Conservation (phyloP, 2,888 invertebrate genomes). For the Idaea aversata region DNA sequence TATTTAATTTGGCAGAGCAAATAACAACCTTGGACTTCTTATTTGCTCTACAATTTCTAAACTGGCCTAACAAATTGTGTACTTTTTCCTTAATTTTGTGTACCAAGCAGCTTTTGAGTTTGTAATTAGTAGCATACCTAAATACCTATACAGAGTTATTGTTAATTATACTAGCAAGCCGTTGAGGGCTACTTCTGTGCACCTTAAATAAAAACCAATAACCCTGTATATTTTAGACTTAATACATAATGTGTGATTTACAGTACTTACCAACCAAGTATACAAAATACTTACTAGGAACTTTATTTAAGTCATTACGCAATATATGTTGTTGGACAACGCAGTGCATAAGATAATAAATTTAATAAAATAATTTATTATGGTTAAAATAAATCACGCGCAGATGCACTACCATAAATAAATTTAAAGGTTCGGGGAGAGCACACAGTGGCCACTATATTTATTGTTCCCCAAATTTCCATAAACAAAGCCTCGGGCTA, state of each 20-base stretch:
- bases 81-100: background rate
- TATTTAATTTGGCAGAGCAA: too few relatives aligned
- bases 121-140: background rate
- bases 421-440: slow-evolving; percentile 12
- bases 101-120: background rate
- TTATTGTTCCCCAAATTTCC: slow-evolving; percentile 16
- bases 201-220: too few relatives aligned
- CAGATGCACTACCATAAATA: slow-evolving; percentile 25
- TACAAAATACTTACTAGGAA: background rate
- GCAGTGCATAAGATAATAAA: background rate
- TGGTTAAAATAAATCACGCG: slow-evolving; percentile 26
- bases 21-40: too few relatives aligned
- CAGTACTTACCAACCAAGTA: background rate
- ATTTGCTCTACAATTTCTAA: too few relatives aligned
- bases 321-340: background rate
- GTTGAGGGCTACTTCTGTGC: too few relatives aligned
- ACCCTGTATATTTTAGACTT: background rate
- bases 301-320: background rate
- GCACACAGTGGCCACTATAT: slow-evolving; percentile 19
- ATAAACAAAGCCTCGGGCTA: background rate
- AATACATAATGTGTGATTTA: background rate
- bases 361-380: slow-evolving; percentile 7
- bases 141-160: too few relatives aligned
- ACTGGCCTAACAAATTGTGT: too few relatives aligned
- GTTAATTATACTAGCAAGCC: too few relatives aligned